These are phyloP conservation scores for Drosophila burlai DNA, from an alignment of 1,140 invertebrate species.

Conservation along the genomic window DNA sequence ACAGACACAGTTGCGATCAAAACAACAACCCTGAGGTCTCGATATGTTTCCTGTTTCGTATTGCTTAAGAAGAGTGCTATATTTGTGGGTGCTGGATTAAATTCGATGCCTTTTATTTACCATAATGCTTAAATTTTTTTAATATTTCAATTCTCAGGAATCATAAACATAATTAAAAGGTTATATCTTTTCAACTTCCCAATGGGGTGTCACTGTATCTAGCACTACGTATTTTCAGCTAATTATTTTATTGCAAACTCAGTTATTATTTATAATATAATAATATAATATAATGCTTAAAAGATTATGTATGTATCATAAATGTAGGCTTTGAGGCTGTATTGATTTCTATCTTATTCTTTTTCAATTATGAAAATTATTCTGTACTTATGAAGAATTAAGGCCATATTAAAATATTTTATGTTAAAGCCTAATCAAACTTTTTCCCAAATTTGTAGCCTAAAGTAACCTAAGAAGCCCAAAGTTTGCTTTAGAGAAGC, in stretches of 20 bases:
- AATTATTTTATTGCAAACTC: neutral
- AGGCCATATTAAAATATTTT: too few species aligned
- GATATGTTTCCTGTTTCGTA: neutral
- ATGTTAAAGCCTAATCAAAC: too few species aligned
- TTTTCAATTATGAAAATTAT: neutral
- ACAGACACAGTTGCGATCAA: constrained; percentile 22
- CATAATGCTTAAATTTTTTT: neutral
- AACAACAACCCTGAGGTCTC: constrained; percentile 3
- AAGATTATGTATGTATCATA: too few species aligned
- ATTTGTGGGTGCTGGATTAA: neutral
- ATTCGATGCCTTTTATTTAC: neutral
- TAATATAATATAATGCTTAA: too few species aligned
- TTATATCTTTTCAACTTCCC: neutral
- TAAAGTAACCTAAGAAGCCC: neutral
- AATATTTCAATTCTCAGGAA: too few species aligned
- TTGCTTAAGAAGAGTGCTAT: neutral
- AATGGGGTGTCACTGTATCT: neutral
- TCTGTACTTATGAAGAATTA: too few species aligned
- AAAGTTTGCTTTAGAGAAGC: neutral
- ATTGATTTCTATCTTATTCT: neutral
- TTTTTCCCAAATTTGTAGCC: too few species aligned
- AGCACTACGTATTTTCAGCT: neutral
- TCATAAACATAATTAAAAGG: neutral
- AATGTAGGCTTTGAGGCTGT: too few species aligned
- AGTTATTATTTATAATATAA: too few species aligned